phyloP scores from a whole-genome alignment of 2,888 invertebrate genomes.

The Agrochola lota region DNA sequence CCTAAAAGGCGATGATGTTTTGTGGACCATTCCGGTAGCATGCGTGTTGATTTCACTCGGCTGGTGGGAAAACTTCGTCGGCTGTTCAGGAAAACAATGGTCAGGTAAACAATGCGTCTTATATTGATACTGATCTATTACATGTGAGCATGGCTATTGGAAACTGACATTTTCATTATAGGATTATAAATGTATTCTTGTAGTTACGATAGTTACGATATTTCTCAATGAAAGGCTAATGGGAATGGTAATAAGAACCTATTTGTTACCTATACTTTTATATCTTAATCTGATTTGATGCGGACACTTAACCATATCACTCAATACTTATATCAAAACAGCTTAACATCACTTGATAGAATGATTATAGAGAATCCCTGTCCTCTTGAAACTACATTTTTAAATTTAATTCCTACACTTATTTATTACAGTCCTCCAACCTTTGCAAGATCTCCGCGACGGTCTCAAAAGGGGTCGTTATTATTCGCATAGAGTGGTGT shows the following conservation, averaged over 20 bases:
- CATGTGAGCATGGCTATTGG: not conserved
- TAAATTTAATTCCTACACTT: slow-evolving; percentile 16
- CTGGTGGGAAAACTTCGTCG: slow-evolving; percentile 96
- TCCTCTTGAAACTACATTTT: slow-evolving; percentile 19
- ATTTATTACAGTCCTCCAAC: slow-evolving; percentile 52
- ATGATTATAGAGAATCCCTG: slow-evolving; percentile 1
- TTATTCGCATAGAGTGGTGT: slow-evolving; percentile 93
- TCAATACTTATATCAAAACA: not conserved
- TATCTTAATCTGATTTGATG: slow-evolving; percentile 13
- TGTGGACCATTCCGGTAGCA: slow-evolving; percentile 92
- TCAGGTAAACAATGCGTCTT: slow-evolving; percentile 71
- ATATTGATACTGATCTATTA: slow-evolving; percentile 3
- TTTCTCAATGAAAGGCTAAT: not conserved
- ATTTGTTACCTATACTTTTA: not conserved
- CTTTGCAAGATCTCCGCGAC: slow-evolving; percentile 85
- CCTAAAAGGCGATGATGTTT: slow-evolving; percentile 82
- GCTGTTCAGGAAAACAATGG: slow-evolving; percentile 76
- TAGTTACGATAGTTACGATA: no score
- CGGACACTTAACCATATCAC: slow-evolving; percentile 21
- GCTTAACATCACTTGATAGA: slow-evolving; percentile 3
- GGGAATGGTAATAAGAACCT: not conserved
- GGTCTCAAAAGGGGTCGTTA: slow-evolving; percentile 92
- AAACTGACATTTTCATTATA: slow-evolving; percentile 1
- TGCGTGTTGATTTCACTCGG: slow-evolving; percentile 93
- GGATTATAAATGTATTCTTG: not conserved